These are phyloP conservation scores for Conops quadrifasciatus DNA, from an alignment of 2,888 invertebrate genomes.

Conservation along the genomic window DNA sequence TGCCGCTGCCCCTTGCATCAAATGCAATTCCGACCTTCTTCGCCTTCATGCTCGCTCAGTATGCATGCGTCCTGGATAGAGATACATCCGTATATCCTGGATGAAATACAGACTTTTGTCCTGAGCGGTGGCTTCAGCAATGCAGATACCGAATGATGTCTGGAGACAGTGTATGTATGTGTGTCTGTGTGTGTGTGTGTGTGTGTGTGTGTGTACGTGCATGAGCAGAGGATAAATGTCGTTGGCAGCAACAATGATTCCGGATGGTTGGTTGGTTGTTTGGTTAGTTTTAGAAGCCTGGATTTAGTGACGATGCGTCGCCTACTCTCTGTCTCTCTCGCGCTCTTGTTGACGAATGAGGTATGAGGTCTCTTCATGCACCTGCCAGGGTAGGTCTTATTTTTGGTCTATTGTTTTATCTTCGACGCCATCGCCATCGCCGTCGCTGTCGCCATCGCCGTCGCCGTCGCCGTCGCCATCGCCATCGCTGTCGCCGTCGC, in stretches of 20 bases:
- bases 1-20: background rate
- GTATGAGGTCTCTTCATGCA: background rate
- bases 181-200: constrained; percentile 9
- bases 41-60: constrained; percentile 9
- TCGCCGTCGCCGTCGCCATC: background rate
- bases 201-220: constrained; percentile 18
- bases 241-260: constrained; percentile 35
- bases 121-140: constrained; percentile 10
- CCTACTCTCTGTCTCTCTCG: background rate
- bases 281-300: constrained; percentile 31
- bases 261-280: constrained; percentile 34
- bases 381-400: constrained; percentile 24
- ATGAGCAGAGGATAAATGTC: constrained; percentile 15
- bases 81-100: constrained; percentile 12
- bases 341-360: background rate
- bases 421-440: background rate
- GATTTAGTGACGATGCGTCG: constrained; percentile 5
- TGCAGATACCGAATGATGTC: constrained; percentile 12
- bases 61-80: constrained; percentile 3
- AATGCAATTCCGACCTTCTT: constrained; percentile 10
- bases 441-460: constrained; percentile 4
- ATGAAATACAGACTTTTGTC: constrained; percentile 6
- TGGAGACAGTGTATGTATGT: constrained; percentile 27
- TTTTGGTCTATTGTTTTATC: constrained; percentile 3
- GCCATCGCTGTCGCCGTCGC: background rate